Evolutionary conservation across 2,113 vertebrate genomes (phyloP).

Genomic region (Trochalopteron elliotii): DNA sequence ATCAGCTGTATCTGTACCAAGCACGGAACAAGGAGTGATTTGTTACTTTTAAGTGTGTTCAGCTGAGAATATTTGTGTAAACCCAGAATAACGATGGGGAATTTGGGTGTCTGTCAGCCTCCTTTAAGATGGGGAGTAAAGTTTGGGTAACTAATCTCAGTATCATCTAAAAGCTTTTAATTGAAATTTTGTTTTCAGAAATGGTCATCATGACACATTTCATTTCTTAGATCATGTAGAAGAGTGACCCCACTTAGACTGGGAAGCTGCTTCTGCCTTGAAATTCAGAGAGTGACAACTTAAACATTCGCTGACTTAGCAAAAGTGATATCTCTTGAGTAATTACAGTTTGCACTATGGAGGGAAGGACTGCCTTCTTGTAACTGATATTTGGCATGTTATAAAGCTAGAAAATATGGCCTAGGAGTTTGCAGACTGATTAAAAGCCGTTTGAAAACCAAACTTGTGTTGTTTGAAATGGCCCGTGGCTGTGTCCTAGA

Average conservation of each 20-base stretch:
- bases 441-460: constrained; percentile 4
- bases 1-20: not conserved
- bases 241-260: not conserved
- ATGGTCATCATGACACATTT: not conserved
- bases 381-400: not conserved
- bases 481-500: not conserved
- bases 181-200: not conserved
- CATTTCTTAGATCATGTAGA: not conserved
- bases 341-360: not conserved
- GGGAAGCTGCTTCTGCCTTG: not conserved
- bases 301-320: not conserved
- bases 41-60: not conserved
- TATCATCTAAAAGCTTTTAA: not conserved
- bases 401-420: not conserved
- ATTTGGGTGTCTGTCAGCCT: not conserved
- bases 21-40: not conserved
- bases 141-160: not conserved
- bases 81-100: not conserved
- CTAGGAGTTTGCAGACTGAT: not conserved
- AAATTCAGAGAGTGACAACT: not conserved
- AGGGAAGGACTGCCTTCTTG: not conserved
- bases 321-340: not conserved
- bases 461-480: not conserved
- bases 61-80: not conserved
- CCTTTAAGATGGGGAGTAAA: not conserved